Conservation (phyloP, 2,113 vertebrate genomes). For the Poicephalus meyeri region DNA sequence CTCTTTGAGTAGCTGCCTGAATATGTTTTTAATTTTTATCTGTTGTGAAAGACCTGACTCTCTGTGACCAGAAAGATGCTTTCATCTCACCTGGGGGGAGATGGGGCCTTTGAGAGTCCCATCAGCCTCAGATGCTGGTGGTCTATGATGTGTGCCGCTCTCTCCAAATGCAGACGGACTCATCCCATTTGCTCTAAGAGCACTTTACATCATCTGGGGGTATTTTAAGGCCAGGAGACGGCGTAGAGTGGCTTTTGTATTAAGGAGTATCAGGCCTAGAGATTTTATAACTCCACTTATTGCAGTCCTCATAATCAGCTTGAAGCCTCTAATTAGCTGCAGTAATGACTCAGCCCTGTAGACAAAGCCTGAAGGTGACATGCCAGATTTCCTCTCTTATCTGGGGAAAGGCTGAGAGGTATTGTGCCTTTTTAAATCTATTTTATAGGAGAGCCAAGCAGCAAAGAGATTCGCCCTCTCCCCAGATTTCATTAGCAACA, state of each 20-base stretch:
- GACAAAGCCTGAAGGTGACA: slow-evolving; percentile 7
- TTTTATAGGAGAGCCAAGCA: neutral
- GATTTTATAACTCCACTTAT: slow-evolving; percentile 44
- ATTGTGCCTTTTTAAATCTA: neutral
- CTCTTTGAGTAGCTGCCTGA: neutral
- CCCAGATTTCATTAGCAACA: neutral
- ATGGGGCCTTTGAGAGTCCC: neutral
- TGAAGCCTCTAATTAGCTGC: slow-evolving; percentile 53
- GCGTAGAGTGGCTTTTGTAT: slow-evolving; percentile 48
- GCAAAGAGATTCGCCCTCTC: neutral
- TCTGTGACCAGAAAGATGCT: neutral
- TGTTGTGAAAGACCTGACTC: neutral
- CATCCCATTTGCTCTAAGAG: neutral
- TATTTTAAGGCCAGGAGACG: slow-evolving; percentile 34
- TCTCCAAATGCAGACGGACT: neutral
- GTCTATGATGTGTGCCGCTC: neutral
- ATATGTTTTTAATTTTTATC: neutral
- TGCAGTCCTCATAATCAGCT: slow-evolving; percentile 57
- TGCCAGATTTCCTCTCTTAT: neutral
- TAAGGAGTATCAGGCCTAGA: slow-evolving; percentile 13
- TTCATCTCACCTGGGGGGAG: neutral
- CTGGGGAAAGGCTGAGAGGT: neutral
- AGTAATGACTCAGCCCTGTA: slow-evolving; percentile 30
- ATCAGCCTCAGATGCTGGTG: neutral
- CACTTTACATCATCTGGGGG: neutral